phyloP scores from a whole-genome alignment of 2,113 vertebrate species.

The Tinamus guttatus region DNA sequence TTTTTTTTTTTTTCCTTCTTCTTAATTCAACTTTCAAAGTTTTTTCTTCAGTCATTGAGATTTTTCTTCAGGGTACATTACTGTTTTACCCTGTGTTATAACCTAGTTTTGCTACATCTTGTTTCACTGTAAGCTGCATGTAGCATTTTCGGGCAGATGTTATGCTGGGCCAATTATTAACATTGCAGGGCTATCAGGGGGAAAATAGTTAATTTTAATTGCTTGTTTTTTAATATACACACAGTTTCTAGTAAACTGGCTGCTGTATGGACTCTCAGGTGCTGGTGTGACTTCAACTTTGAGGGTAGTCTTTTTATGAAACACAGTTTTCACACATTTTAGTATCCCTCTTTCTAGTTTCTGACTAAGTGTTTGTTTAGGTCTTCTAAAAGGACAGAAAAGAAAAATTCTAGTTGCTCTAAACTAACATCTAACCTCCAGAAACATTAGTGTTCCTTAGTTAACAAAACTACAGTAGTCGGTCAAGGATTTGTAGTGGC shows the following conservation, averaged over 20 bases:
- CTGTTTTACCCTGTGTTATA: not conserved
- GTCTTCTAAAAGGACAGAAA: not conserved
- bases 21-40: not conserved
- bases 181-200: not conserved
- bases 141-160: not conserved
- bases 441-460: not conserved
- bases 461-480: not conserved
- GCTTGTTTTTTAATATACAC: not conserved
- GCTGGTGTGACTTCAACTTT: not conserved
- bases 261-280: not conserved
- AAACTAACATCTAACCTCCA: not conserved
- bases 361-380: not conserved
- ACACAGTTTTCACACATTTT: not conserved
- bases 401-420: not conserved
- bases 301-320: not conserved
- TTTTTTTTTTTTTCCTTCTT: not conserved
- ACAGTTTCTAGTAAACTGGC: not conserved
- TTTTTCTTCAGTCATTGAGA: not conserved
- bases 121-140: not conserved
- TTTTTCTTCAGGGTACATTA: not conserved
- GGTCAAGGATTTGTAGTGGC: not conserved
- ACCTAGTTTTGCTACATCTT: not conserved
- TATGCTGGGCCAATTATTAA: not conserved
- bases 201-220: not conserved
- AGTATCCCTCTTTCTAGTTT: not conserved